A percentile compares a stretch with the other conserved stretches of the same genome.
phyloP scores from a whole-genome alignment of 2,113 vertebrate genomes.

The Amblyornis subalaris region DNA sequence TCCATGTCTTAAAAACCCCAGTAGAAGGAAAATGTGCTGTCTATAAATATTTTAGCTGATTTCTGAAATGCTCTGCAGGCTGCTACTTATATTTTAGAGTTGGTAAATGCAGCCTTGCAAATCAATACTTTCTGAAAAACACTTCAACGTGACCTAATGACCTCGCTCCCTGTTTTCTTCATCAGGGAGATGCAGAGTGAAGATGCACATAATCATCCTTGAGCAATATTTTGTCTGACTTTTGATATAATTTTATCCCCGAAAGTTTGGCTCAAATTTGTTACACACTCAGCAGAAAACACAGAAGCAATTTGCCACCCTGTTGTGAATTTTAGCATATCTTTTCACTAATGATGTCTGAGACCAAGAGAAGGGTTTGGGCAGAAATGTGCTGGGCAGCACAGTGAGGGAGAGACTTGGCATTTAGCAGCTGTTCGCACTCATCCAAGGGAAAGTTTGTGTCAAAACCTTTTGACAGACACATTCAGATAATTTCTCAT shows the following conservation, averaged over 20 bases:
- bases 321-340: background rate
- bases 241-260: background rate
- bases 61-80: background rate
- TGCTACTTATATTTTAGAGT: background rate
- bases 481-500: background rate
- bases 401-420: background rate
- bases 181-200: background rate
- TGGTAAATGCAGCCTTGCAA: background rate
- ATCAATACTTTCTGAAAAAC: slow-evolving; percentile 20
- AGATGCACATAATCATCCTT: background rate
- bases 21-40: background rate
- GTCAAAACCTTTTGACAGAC: background rate
- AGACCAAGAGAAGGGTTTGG: background rate
- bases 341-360: background rate
- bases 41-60: slow-evolving; percentile 6
- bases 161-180: background rate
- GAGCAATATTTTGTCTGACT: background rate
- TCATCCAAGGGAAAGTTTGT: background rate
- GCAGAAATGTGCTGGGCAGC: background rate
- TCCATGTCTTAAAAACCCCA: background rate
- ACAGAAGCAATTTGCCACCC: background rate
- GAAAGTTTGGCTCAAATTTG: background rate
- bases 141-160: background rate
- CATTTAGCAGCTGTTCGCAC: background rate
- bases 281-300: slow-evolving; percentile 1